A percentile compares a stretch with the other conserved stretches of the same genome.
phyloP scores from a whole-genome alignment of 2,113 vertebrate genomes.

The Hypocryptadius cinnamomeus region DNA sequence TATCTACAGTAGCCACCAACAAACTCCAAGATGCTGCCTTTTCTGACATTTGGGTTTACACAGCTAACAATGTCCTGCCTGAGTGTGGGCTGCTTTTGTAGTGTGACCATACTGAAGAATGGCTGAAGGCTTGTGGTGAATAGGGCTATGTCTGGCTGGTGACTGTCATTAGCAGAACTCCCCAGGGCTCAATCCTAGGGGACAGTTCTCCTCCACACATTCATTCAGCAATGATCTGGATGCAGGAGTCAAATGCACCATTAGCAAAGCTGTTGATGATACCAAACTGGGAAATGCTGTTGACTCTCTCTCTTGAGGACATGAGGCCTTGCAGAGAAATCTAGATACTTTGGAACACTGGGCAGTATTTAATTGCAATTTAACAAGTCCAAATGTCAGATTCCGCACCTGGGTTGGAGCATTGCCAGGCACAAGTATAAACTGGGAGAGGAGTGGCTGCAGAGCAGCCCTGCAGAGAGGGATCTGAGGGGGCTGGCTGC shows the following conservation, averaged over 20 bases:
- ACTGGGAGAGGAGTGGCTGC: not conserved
- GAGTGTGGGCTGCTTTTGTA: not conserved
- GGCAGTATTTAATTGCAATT: not conserved
- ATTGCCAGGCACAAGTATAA: not conserved
- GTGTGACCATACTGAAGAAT: not conserved
- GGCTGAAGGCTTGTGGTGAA: not conserved
- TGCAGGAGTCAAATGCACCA: not conserved
- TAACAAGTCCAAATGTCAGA: not conserved
- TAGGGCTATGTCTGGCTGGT: not conserved
- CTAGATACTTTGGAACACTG: not conserved
- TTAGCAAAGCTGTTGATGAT: not conserved
- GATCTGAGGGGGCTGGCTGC: not conserved
- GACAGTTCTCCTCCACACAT: not conserved
- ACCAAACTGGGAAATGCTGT: not conserved
- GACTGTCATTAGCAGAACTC: rapidly evolving
- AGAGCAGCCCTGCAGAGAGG: not conserved
- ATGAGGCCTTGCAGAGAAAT: not conserved
- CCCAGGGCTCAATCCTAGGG: not conserved
- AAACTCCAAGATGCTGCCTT: not conserved
- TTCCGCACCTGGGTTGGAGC: not conserved
- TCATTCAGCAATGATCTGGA: not conserved
- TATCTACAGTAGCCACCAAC: not conserved
- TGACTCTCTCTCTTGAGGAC: not conserved
- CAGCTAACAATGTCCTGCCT: not conserved
- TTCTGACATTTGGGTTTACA: not conserved